phyloP scores from a whole-genome alignment of 1,140 invertebrate genomes.

The Copidosoma floridanum region DNA sequence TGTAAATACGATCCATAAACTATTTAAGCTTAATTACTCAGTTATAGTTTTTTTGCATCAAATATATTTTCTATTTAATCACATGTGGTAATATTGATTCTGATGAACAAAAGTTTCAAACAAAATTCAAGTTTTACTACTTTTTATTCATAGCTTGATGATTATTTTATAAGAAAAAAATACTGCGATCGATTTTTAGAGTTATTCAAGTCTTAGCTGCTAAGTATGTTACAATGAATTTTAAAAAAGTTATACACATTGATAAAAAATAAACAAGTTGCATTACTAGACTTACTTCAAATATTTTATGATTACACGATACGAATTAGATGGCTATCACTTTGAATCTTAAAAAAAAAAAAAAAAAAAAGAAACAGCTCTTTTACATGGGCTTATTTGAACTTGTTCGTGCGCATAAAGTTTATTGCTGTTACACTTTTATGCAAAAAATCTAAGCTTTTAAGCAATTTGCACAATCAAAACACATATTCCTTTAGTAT shows the following conservation, averaged over 20 bases:
- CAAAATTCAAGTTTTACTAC: slow-evolving; percentile 4
- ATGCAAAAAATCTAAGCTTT: too few species aligned
- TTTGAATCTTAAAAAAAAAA: too few species aligned
- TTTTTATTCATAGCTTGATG: background rate
- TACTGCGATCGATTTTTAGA: slow-evolving; percentile 12
- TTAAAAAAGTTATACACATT: slow-evolving; percentile 20
- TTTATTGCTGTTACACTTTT: too few species aligned
- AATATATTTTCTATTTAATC: background rate
- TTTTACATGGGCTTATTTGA: too few species aligned
- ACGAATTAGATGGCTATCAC: slow-evolving; percentile 15
- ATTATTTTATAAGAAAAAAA: slow-evolving; percentile 19
- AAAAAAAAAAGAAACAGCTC: too few species aligned
- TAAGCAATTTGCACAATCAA: too few species aligned
- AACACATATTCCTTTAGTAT: slow-evolving; percentile 6
- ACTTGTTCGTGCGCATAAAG: too few species aligned
- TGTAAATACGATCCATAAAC: too few species aligned
- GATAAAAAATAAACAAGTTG: slow-evolving; percentile 5
- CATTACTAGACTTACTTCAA: too few species aligned
- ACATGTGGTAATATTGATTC: background rate
- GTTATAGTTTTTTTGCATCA: background rate
- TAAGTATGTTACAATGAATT: slow-evolving; percentile 22
- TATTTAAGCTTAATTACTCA: too few species aligned
- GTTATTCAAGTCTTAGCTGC: slow-evolving; percentile 14
- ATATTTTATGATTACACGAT: slow-evolving; percentile 19
- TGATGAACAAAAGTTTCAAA: background rate